These are phyloP conservation scores for Antheraea pernyi DNA, from an alignment of 1,140 invertebrate species.

Conservation along the genomic window DNA sequence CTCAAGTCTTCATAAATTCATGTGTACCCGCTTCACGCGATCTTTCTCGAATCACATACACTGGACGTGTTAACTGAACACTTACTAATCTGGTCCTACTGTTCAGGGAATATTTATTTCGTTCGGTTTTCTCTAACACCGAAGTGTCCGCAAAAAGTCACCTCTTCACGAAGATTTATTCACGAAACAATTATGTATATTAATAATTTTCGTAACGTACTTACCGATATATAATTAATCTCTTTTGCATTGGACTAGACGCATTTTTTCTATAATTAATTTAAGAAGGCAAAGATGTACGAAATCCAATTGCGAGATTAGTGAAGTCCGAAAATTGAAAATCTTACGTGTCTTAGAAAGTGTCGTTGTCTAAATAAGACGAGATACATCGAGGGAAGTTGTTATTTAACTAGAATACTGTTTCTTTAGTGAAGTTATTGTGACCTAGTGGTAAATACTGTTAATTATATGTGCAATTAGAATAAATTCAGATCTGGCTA, in stretches of 20 bases:
- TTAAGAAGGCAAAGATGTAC: slow-evolving; percentile 77
- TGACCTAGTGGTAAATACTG: slow-evolving; percentile 55
- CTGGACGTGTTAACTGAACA: slow-evolving; percentile 76
- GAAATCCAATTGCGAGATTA: slow-evolving; percentile 63
- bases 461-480: slow-evolving; percentile 39
- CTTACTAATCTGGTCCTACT: slow-evolving; percentile 66
- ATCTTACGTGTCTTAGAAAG: not conserved
- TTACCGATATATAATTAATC: slow-evolving; percentile 70
- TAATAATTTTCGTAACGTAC: slow-evolving; percentile 43
- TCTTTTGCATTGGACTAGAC: slow-evolving; percentile 77
- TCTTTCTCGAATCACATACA: slow-evolving; percentile 73
- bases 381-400: slow-evolving; percentile 30
- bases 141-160: too few relatives aligned
- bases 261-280: slow-evolving; percentile 61
- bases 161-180: too few relatives aligned
- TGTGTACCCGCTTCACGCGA: slow-evolving; percentile 58
- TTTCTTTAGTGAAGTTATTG: slow-evolving; percentile 54
- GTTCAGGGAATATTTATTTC: not conserved
- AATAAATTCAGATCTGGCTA: slow-evolving; percentile 57
- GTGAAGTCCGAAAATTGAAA: slow-evolving; percentile 33
- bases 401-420: slow-evolving; percentile 71
- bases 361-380: slow-evolving; percentile 31
- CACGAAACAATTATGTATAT: too few relatives aligned
- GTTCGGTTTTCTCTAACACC: not conserved
- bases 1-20: slow-evolving; percentile 18